Conservation (phyloP, 2,113 vertebrate species). For the Tachysurus vachellii region DNA sequence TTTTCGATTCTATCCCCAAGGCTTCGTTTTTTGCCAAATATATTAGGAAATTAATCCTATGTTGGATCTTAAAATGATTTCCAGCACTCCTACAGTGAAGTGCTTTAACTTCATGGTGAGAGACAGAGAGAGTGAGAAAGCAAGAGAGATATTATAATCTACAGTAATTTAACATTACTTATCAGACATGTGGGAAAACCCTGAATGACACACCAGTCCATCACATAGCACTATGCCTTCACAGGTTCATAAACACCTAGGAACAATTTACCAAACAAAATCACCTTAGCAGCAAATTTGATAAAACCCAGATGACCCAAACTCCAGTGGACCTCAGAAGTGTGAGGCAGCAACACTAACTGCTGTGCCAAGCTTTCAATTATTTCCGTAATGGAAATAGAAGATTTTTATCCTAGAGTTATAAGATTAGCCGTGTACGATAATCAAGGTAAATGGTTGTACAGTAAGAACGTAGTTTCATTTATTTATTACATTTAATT, state of each 20-base stretch:
- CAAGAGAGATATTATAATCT: background rate
- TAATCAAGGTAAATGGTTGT: background rate
- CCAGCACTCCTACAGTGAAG: background rate
- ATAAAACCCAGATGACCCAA: background rate
- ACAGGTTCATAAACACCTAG: background rate
- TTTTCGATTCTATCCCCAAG: background rate
- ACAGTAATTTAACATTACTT: constrained; percentile 1
- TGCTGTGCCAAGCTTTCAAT: background rate
- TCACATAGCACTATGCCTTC: background rate
- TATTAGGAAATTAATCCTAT: background rate
- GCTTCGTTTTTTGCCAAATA: background rate
- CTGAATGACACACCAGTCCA: background rate
- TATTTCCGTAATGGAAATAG: background rate
- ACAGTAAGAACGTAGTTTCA: background rate
- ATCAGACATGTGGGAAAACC: background rate
- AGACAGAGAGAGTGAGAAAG: background rate
- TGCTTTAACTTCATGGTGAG: background rate
- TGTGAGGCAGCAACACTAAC: background rate
- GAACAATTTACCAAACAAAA: background rate
- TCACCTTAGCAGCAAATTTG: background rate
- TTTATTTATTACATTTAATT: too few relatives aligned
- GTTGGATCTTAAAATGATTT: background rate
- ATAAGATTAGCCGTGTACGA: background rate
- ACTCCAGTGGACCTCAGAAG: background rate
- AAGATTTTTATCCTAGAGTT: background rate